Base-by-base conservation (phyloP, 2,888 invertebrate genomes). In the Tortrix viridana region DNA sequence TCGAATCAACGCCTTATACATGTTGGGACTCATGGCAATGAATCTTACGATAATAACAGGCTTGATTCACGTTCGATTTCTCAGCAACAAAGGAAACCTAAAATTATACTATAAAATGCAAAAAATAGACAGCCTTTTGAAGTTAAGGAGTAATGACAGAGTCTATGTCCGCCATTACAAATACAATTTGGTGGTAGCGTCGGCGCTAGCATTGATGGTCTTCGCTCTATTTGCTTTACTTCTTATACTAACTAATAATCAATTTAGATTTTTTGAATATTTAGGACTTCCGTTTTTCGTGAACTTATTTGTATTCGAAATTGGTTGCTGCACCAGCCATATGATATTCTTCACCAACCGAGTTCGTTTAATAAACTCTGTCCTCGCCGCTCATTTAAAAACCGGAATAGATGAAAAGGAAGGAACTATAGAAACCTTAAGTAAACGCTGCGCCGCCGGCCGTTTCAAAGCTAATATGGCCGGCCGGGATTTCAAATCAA, bases 261-360 rank as follows among this genome's bases (percentile, higher is more conserved):
- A 14, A 3, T 32, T 61, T 38, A 32, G 54, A 22, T 7, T 61
- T 9, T 20, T 49, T 20, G 48, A 55, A 16, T 43, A 43, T 9
- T 49, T 14, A 48, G 16, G 16, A n/a, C n/a, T n/a, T n/a, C n/a
- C n/a, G n/a, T n/a, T 1, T 16, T 2, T 32, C 16, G 16, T 48
- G 37, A 18, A 3, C 26, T 5, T 43, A 12, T 61, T 43, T 23
- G 44, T 44, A 23, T 55, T 61, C 7, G 55, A 61, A n/a, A 68
- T 86, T 20, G 38, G 71, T 23, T 69, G 68, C 20, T 82, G 81
- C 63, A 75, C 80, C 1, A 83, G 81, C 65, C 57, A 80, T 7
- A 61, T 85, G 0, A 48, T 74, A 16, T 81, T 77, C 68, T 87
- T 88, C 60, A 71, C 70, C 23, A 44, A 79, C n/a, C 77, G 85